Conservation (phyloP, 2,888 invertebrate species). For the Hyalella azteca region DNA sequence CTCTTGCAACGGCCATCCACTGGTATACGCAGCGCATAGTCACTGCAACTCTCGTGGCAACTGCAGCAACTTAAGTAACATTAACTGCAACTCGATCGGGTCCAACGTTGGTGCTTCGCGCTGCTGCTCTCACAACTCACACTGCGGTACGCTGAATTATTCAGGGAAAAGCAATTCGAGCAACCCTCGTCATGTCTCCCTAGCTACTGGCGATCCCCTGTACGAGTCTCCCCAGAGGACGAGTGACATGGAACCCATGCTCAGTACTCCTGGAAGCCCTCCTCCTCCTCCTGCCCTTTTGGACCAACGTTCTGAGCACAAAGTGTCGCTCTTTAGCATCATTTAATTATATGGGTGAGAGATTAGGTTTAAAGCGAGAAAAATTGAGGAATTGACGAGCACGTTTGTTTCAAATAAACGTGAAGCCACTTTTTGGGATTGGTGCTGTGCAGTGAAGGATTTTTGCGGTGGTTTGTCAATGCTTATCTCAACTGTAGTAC, state of each 20-base stretch:
- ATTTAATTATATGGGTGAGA: slow-evolving; percentile 42
- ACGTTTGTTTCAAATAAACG: not conserved
- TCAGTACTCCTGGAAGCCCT: slow-evolving; percentile 35
- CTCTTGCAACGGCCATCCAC: slow-evolving; percentile 14
- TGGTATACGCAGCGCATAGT: slow-evolving; percentile 3
- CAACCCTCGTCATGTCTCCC: slow-evolving; percentile 23
- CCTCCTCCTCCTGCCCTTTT: slow-evolving; percentile 47
- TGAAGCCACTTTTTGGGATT: not conserved
- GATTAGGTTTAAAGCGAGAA: not conserved
- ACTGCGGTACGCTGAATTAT: slow-evolving; percentile 16
- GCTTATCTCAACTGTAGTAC: slow-evolving; percentile 8
- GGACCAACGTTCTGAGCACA: slow-evolving; percentile 58
- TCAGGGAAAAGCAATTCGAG: slow-evolving; percentile 12
- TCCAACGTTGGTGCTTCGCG: slow-evolving; percentile 15
- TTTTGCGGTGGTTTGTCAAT: slow-evolving; percentile 14
- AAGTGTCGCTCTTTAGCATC: slow-evolving; percentile 58
- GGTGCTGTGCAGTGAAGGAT: not conserved
- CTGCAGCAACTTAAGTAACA: slow-evolving; percentile 9
- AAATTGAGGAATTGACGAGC: not conserved
- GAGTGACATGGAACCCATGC: slow-evolving; percentile 6
- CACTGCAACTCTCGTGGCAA: slow-evolving; percentile 23
- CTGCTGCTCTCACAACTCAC: slow-evolving; percentile 18
- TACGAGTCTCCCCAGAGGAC: slow-evolving; percentile 22
- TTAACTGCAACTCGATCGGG: not conserved
- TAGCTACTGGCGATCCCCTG: slow-evolving; percentile 23